A percentile compares a stretch with the other conserved stretches of the same genome.
phyloP scores from a whole-genome alignment of 2,888 invertebrate genomes.

The Agelastica alni region DNA sequence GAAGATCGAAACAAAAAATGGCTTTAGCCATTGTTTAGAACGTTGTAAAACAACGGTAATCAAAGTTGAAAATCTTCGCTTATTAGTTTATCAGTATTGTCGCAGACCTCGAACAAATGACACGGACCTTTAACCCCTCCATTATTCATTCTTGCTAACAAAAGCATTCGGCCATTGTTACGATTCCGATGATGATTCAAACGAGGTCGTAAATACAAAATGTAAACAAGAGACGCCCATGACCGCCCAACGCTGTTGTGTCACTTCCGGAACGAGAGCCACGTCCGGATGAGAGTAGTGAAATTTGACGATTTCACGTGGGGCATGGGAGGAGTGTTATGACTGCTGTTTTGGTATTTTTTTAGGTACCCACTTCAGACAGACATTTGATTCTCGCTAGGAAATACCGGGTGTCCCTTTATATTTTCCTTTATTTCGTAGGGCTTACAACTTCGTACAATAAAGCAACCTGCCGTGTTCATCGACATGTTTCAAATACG shows the following conservation, averaged over 20 bases:
- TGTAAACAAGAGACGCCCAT: conserved; percentile 31
- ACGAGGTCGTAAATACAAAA: conserved; percentile 22
- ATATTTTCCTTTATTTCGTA: too few species aligned
- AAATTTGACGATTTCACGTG: conserved; percentile 23
- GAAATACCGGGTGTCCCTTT: too few species aligned
- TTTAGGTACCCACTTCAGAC: too few species aligned
- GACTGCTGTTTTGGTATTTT: conserved; percentile 13
- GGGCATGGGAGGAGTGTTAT: conserved; percentile 31
- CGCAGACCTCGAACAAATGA: conserved; percentile 19
- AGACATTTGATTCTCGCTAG: too few species aligned
- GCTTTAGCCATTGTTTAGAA: conserved; percentile 2
- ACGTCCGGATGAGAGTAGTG: conserved; percentile 22
- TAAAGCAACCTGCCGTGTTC: too few species aligned
- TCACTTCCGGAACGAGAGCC: conserved; percentile 29
- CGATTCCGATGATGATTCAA: conserved; percentile 20
- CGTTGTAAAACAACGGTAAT: conserved; percentile 2
- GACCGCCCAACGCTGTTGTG: conserved; percentile 29
- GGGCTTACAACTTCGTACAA: too few species aligned
- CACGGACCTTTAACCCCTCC: conserved; percentile 20
- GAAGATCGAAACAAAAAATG: too few species aligned
- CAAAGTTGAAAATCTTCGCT: conserved; percentile 3
- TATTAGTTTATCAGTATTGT: conserved; percentile 5
- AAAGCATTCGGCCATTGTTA: conserved; percentile 24
- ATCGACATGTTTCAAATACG: too few species aligned
- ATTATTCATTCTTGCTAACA: conserved; percentile 25